Conservation (phyloP, 2,888 invertebrate genomes). For the Carterocephalus palaemon region DNA sequence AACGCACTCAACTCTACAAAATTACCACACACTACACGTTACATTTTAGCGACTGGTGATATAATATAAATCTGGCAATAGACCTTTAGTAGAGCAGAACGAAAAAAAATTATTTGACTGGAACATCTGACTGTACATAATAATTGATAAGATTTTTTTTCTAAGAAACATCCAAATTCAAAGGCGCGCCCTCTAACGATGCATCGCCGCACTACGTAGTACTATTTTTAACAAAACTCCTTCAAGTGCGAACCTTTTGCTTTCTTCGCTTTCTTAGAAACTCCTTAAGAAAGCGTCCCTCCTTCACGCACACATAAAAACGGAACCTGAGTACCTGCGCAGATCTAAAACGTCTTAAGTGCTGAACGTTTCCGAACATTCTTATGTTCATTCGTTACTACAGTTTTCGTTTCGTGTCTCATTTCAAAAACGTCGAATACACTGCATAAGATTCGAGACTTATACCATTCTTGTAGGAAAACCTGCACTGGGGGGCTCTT, state of each 20-base stretch:
- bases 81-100: no score
- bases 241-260: slow-evolving; percentile 71
- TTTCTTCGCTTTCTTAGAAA: slow-evolving; percentile 77
- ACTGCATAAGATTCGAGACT: slow-evolving; percentile 2
- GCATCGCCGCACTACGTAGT: slow-evolving; percentile 46
- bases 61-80: no score
- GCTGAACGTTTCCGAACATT: slow-evolving; percentile 12
- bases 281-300: slow-evolving; percentile 65
- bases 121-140: no score
- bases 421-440: slow-evolving; percentile 14
- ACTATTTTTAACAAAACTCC: slow-evolving; percentile 69
- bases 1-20: neutral
- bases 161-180: slow-evolving; percentile 8
- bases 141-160: no score
- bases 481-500: neutral
- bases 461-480: slow-evolving; percentile 12
- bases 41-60: neutral
- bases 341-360: slow-evolving; percentile 41
- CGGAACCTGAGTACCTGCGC: slow-evolving; percentile 26
- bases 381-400: slow-evolving; percentile 31
- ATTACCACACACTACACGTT: neutral
- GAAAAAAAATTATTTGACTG: no score
- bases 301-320: slow-evolving; percentile 46
- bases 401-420: neutral
- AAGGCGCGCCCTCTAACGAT: slow-evolving; percentile 61